Conservation (phyloP, 2,113 vertebrate species). For the Gobiocypris rarus region DNA sequence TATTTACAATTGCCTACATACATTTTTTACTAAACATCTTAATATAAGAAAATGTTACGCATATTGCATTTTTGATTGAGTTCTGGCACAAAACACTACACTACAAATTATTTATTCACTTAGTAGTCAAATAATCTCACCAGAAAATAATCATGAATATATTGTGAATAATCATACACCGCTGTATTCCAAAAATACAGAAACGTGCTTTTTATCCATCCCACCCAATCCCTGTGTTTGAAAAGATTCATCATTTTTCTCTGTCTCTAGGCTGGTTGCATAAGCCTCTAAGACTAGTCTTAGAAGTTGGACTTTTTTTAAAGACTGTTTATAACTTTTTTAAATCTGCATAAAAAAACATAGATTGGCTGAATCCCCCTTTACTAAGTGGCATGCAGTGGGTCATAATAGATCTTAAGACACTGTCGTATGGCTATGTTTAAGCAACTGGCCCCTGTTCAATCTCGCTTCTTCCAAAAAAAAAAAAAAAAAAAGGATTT, state of each 20-base stretch:
- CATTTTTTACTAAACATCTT: neutral
- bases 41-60: no score
- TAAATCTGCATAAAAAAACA: no score
- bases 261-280: no score
- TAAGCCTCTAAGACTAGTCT: no score
- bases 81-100: neutral
- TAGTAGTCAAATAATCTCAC: neutral
- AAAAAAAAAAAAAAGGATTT: neutral
- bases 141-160: neutral
- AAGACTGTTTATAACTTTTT: no score
- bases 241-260: no score
- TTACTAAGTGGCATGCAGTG: no score
- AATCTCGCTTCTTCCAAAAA: slow-evolving; percentile 34
- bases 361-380: no score
- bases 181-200: neutral
- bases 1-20: no score
- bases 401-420: no score
- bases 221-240: no score
- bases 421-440: no score
- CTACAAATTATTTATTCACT: neutral
- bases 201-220: neutral
- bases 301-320: neutral
- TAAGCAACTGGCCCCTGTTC: neutral
- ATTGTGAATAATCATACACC: neutral
- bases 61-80: neutral